Percentiles rank a stretch among this genome's conserved stretches.
Evolutionary conservation across 2,797 vertebrate genomes (phyloP).

Genomic region (Sandelia bainsii): DNA sequence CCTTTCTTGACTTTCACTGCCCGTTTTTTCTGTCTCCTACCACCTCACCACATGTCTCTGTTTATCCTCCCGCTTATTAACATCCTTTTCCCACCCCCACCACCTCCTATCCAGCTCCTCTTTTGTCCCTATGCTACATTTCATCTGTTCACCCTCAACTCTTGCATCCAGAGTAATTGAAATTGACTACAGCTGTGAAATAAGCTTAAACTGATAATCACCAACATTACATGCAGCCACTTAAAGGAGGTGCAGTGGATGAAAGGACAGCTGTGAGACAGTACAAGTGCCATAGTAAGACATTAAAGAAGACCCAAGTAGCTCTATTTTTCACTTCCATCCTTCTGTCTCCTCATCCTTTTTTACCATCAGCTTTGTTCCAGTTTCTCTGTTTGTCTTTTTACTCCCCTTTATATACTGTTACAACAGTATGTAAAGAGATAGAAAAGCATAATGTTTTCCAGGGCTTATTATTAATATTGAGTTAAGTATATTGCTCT

Average conservation of each 20-base stretch:
- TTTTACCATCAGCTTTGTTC: conserved; percentile 3
- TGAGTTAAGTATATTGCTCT: background rate
- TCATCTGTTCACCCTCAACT: conserved; percentile 17
- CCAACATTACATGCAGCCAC: conserved; percentile 12
- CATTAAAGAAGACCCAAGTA: conserved; percentile 4
- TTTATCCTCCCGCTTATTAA: conserved; percentile 26
- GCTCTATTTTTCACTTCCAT: background rate
- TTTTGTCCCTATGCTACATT: conserved; percentile 6
- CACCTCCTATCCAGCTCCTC: background rate
- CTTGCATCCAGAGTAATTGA: conserved; percentile 32
- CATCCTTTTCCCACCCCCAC: background rate
- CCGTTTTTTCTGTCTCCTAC: conserved; percentile 9
- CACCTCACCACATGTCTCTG: conserved; percentile 34
- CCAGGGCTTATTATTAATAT: conserved; percentile 8
- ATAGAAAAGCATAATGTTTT: conserved; percentile 24
- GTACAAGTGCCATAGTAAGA: conserved; percentile 16
- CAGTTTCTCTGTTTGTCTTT: background rate
- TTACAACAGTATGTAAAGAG: conserved; percentile 3
- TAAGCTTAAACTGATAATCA: conserved; percentile 54
- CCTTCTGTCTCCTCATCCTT: background rate
- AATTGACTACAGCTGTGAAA: conserved; percentile 50
- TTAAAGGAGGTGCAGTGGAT: conserved; percentile 26
- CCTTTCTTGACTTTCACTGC: conserved; percentile 9
- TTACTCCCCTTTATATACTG: no score
- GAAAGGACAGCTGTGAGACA: conserved; percentile 32